phyloP scores from a whole-genome alignment of 2,797 vertebrate species.

The Chloroceryle inda region DNA sequence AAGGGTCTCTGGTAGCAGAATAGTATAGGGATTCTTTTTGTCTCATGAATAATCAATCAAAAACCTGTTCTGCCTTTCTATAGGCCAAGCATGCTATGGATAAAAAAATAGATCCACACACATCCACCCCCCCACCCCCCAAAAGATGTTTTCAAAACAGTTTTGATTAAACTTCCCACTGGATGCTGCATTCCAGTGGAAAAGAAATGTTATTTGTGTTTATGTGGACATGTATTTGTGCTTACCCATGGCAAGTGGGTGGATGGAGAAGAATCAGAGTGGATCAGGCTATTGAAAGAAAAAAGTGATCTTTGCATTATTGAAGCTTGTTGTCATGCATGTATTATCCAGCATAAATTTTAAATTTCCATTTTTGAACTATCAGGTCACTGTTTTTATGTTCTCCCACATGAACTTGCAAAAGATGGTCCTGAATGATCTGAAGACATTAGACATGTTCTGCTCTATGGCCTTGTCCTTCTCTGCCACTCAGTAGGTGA shows the following conservation, averaged over 20 bases:
- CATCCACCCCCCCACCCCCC: no score
- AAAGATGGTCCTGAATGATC: neutral
- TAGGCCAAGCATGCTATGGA: neutral
- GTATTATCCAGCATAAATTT: neutral
- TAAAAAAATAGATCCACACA: neutral
- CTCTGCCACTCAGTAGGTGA: neutral
- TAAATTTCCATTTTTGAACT: neutral
- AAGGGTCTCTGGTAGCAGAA: neutral
- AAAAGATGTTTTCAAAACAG: neutral
- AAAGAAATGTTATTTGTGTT: neutral
- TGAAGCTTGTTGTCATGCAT: neutral
- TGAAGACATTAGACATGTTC: neutral
- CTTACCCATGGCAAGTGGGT: neutral
- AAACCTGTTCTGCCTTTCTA: neutral
- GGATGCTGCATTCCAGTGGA: neutral
- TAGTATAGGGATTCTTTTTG: neutral
- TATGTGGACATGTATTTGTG: neutral
- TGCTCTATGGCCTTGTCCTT: neutral
- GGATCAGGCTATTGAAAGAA: neutral
- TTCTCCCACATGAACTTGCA: neutral
- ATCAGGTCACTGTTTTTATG: neutral
- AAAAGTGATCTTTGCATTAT: neutral
- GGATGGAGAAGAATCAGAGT: neutral
- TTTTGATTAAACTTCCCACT: neutral
- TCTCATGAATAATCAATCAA: constrained; percentile 5